Base-by-base conservation (phyloP, 2,888 invertebrate species). In the Coleophora flavipennella region DNA sequence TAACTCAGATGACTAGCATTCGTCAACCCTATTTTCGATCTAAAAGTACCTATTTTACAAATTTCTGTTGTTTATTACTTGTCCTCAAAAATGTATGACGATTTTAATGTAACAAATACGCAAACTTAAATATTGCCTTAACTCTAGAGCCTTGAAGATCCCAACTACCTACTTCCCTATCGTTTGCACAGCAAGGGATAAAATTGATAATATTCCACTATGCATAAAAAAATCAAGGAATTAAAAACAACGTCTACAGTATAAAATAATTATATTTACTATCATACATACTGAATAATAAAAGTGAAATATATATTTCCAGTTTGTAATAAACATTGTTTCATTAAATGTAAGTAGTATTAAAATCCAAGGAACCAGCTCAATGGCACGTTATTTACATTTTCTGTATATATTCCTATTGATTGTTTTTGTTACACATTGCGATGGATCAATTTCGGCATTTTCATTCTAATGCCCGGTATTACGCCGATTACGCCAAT, bases 191-290 rank as follows among this genome's bases (percentile, higher is more conserved):
- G n/a, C n/a, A n/a, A n/a, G n/a, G n/a, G n/a, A n/a, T n/a, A n/a
- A n/a, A n/a, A n/a, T n/a, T n/a, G n/a, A n/a, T n/a, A n/a, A n/a
- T n/a, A n/a, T n/a, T n/a, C n/a, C n/a, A n/a, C n/a, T n/a, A n/a
- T n/a, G n/a, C n/a, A n/a, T n/a, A n/a, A n/a, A n/a, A n/a, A 13
- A 33, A 14, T n/a, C 8, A 8, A 2, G 31, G 35, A 39, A 44
- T 45, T 39, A 43, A 46, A 57, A 51, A 53, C 40, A 46, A 29
- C 13, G 43, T 31, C 46, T 67, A 61, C 49, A 51, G 63, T 76
- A 71, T 63, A 74, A 76, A 77, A 77, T 71, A 67, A 59, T 57
- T 63, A 61, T 67, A 69, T 61, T 71, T 20, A 20, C 6, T 20
- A 20, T 20, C 20, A 20, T 20, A 20, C 20, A 20, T 20, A 20